Percentiles rank a stretch among this genome's conserved stretches.
These are phyloP conservation scores for Platyura marginata DNA, from an alignment of 1,140 invertebrate genomes.

Conservation along the genomic window DNA sequence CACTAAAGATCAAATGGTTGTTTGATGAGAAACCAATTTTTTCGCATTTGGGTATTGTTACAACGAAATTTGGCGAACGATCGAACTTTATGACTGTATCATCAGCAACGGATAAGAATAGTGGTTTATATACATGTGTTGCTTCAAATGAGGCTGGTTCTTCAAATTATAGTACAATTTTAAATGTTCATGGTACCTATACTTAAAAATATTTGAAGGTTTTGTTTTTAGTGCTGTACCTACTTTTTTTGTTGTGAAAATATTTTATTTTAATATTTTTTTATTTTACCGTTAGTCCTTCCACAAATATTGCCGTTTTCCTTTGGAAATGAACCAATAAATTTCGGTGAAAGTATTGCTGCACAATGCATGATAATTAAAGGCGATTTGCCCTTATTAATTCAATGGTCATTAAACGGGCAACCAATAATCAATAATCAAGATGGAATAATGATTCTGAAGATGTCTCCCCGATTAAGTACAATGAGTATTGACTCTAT, in stretches of 20 bases:
- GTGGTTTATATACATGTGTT: conserved; percentile 51
- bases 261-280: not conserved
- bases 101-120: conserved; percentile 37
- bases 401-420: conserved; percentile 27
- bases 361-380: conserved; percentile 31
- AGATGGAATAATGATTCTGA: not conserved
- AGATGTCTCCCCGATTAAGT: not conserved
- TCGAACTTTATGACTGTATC: conserved; percentile 52
- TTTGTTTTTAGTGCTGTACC: too few relatives aligned
- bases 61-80: conserved; percentile 26
- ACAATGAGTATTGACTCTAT: not conserved
- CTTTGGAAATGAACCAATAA: conserved; percentile 32
- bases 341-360: conserved; percentile 35
- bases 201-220: conserved; percentile 15
- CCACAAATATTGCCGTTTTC: conserved; percentile 34
- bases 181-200: conserved; percentile 41
- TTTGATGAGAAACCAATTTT: conserved; percentile 9
- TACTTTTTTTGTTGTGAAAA: too few relatives aligned
- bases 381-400: conserved; percentile 31
- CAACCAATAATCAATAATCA: conserved; percentile 4
- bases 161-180: conserved; percentile 29
- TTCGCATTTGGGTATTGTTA: conserved; percentile 39
- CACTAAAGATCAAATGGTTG: conserved; percentile 38
- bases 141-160: conserved; percentile 39
- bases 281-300: conserved; percentile 20